These are phyloP conservation scores for Poeciliopsis paucimaculata DNA, from an alignment of 2,797 vertebrate species.

Conservation along the genomic window DNA sequence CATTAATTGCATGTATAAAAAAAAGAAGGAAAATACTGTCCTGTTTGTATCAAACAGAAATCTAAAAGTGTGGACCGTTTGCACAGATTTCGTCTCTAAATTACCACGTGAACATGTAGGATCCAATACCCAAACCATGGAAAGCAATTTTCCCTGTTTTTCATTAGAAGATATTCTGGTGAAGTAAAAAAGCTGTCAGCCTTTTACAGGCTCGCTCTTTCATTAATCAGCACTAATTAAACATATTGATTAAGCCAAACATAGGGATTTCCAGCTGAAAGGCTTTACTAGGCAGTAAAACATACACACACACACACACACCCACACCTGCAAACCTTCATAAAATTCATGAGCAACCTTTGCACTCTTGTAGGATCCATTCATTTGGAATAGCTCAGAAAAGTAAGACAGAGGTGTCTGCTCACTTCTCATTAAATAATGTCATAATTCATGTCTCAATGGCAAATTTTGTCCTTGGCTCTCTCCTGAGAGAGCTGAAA, in stretches of 20 bases:
- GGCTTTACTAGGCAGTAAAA: slow-evolving; percentile 76
- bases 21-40: slow-evolving; percentile 24
- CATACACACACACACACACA: slow-evolving; percentile 32
- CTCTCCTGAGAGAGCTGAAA: slow-evolving; percentile 25
- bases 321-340: slow-evolving; percentile 7
- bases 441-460: slow-evolving; percentile 57
- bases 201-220: slow-evolving; percentile 77
- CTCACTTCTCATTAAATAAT: slow-evolving; percentile 70
- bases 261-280: slow-evolving; percentile 80
- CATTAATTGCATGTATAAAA: slow-evolving; percentile 43
- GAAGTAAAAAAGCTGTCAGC: slow-evolving; percentile 78
- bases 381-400: slow-evolving; percentile 52
- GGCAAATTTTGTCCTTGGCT: slow-evolving; percentile 55
- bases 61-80: not conserved
- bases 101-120: slow-evolving; percentile 28
- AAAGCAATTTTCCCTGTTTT: slow-evolving; percentile 46
- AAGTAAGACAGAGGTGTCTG: slow-evolving; percentile 67
- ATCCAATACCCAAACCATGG: slow-evolving; percentile 40
- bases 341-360: slow-evolving; percentile 48
- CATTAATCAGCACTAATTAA: slow-evolving; percentile 95
- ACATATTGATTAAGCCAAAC: slow-evolving; percentile 86
- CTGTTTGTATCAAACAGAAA: slow-evolving; percentile 11
- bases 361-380: slow-evolving; percentile 64
- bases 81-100: not conserved
- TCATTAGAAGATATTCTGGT: slow-evolving; percentile 74